These are phyloP conservation scores for Tetramorium bicarinatum DNA, from an alignment of 2,888 invertebrate species.

Conservation along the genomic window DNA sequence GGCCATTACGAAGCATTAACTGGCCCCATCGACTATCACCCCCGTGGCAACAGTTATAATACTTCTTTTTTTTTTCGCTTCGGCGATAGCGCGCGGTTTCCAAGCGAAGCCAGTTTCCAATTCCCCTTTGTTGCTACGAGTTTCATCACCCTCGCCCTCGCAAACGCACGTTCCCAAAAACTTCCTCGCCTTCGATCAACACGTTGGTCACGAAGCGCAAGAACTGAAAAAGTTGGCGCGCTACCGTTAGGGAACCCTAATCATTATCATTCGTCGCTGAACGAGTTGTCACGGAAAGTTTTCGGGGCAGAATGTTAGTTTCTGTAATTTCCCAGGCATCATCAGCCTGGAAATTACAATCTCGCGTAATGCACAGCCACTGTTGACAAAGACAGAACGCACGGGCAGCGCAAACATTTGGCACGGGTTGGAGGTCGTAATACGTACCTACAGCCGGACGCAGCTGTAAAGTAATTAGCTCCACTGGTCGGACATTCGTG, in stretches of 20 bases:
- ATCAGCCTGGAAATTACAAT: constrained; percentile 30
- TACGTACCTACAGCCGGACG: constrained; percentile 62
- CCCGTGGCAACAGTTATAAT: constrained; percentile 76
- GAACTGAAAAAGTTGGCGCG: constrained; percentile 28
- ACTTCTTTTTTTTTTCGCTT: constrained; percentile 72
- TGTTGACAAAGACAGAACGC: constrained; percentile 49
- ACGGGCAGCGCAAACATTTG: constrained; percentile 41
- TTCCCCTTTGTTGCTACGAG: constrained; percentile 70
- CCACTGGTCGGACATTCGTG: constrained; percentile 62
- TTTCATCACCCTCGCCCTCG: constrained; percentile 50
- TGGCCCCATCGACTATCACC: constrained; percentile 79
- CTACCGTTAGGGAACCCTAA: constrained; percentile 29
- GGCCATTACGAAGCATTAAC: constrained; percentile 83
- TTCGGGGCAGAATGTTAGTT: neutral
- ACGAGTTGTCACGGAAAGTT: constrained; percentile 26
- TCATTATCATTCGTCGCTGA: constrained; percentile 36
- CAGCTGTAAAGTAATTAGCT: constrained; percentile 70
- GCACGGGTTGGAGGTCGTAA: constrained; percentile 43
- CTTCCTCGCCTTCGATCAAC: constrained; percentile 38
- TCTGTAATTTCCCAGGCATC: constrained; percentile 20
- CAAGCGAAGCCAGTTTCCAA: constrained; percentile 70
- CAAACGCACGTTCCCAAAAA: constrained; percentile 16
- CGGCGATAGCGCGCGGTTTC: constrained; percentile 65
- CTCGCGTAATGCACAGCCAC: constrained; percentile 28
- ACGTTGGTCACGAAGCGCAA: constrained; percentile 21